Evolutionary conservation across 2,888 invertebrate species (phyloP).

Genomic region (Ischnus inquisitorius): DNA sequence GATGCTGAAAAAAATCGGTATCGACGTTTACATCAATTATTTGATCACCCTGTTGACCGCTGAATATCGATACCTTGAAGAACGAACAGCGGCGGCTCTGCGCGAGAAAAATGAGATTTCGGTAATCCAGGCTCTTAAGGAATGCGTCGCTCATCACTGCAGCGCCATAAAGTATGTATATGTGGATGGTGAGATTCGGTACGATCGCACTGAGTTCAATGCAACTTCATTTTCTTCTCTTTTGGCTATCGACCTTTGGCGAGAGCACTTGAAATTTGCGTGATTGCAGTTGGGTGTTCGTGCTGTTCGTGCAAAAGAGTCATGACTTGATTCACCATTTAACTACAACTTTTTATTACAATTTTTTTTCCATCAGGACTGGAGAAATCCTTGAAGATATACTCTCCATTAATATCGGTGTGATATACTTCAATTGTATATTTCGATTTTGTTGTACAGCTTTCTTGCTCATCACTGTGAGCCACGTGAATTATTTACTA

Average conservation of each 20-base stretch:
- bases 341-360: no score
- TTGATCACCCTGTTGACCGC: constrained; percentile 71
- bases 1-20: constrained; percentile 68
- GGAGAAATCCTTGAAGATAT: constrained; percentile 67
- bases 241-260: no score
- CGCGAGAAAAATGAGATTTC: constrained; percentile 8
- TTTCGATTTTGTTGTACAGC: constrained; percentile 74
- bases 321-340: no score
- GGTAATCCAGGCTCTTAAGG: constrained; percentile 2
- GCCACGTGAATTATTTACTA: background rate
- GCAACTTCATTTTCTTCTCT: no score
- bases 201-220: no score
- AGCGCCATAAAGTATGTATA: constrained; percentile 37
- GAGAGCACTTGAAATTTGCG: no score
- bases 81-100: constrained; percentile 63
- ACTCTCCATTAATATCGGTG: constrained; percentile 67
- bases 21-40: constrained; percentile 74
- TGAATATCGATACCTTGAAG: constrained; percentile 72
- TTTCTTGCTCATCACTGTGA: constrained; percentile 62
- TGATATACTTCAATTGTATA: constrained; percentile 72
- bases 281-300: no score
- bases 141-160: constrained; percentile 40
- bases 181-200: background rate
- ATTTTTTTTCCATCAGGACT: constrained; percentile 23
- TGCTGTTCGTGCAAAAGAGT: no score